A percentile compares a stretch with the other conserved stretches of the same genome.
These are phyloP conservation scores for Platycercus adscitus DNA, from an alignment of 2,113 vertebrate species.

Conservation along the genomic window DNA sequence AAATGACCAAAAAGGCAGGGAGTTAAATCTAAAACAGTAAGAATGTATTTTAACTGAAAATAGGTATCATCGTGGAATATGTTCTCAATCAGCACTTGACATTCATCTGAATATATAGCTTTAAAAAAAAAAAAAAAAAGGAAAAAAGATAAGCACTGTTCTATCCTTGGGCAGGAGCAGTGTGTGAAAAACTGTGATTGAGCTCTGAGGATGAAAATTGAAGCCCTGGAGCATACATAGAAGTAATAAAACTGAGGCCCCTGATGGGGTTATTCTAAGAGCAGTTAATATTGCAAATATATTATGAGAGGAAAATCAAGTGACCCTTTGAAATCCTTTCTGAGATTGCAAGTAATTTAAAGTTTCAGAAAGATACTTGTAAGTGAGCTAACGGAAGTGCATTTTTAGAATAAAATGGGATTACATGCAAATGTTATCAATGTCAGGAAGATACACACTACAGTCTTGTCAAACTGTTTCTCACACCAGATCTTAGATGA, in stretches of 20 bases:
- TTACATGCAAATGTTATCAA: neutral
- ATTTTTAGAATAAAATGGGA: slow-evolving; percentile 11
- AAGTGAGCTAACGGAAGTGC: neutral
- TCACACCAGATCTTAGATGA: neutral
- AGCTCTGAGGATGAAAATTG: slow-evolving; percentile 59
- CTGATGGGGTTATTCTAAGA: neutral
- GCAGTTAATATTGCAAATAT: slow-evolving; percentile 19
- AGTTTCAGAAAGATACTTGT: neutral
- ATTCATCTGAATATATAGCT: slow-evolving; percentile 25
- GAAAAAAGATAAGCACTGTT: neutral
- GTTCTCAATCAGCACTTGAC: slow-evolving; percentile 68
- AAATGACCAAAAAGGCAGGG: slow-evolving; percentile 72
- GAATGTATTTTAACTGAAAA: slow-evolving; percentile 74
- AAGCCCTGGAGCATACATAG: slow-evolving; percentile 32
- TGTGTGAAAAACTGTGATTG: slow-evolving; percentile 46
- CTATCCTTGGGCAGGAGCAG: slow-evolving; percentile 28
- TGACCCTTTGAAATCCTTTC: slow-evolving; percentile 37
- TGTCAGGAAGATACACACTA: neutral
- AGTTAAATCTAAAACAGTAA: slow-evolving; percentile 73
- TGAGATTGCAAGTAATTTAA: slow-evolving; percentile 37
- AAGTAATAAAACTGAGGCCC: slow-evolving; percentile 40
- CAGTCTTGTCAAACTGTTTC: neutral
- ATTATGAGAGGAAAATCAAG: slow-evolving; percentile 15
- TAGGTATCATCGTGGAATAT: slow-evolving; percentile 63
- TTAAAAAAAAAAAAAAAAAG: neutral